phyloP scores from a whole-genome alignment of 2,797 vertebrate species.

The Paramormyrops hopkinsi region DNA sequence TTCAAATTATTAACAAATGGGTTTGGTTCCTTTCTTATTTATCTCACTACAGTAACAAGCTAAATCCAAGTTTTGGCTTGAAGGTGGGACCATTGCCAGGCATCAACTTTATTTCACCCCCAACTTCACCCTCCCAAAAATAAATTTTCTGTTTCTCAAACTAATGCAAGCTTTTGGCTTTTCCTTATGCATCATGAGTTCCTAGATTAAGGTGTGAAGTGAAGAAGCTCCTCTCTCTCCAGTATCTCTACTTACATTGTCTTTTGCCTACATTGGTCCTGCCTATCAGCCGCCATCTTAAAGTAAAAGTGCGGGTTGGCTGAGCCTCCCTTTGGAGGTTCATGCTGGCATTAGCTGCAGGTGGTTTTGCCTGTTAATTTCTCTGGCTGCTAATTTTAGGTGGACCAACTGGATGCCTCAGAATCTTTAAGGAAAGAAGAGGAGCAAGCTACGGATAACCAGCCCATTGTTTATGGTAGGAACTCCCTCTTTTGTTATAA shows the following conservation, averaged over 20 bases:
- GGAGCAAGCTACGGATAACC: conserved; percentile 95
- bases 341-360: not conserved
- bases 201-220: not conserved
- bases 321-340: conserved; percentile 15
- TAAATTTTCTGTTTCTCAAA: not conserved
- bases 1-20: conserved; percentile 12
- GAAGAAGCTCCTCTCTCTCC: not conserved
- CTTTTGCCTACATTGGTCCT: conserved; percentile 23
- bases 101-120: conserved; percentile 36
- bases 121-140: not conserved
- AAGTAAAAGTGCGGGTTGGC: not conserved
- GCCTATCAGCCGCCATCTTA: conserved; percentile 1
- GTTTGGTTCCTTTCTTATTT: conserved; percentile 27
- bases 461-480: conserved; percentile 98
- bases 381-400: conserved; percentile 56
- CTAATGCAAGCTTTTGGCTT: conserved; percentile 16
- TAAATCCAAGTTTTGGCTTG: not conserved
- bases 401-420: conserved; percentile 95
- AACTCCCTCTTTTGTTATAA: not conserved
- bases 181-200: not conserved
- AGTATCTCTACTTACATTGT: not conserved
- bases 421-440: conserved; percentile 99
- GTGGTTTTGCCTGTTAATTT: conserved; percentile 22
- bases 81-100: conserved; percentile 20
- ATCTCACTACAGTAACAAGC: not conserved